A percentile compares a stretch with the other conserved stretches of the same genome.
Evolutionary conservation across 2,888 invertebrate genomes (phyloP).

Genomic region (Eledona agricola): DNA sequence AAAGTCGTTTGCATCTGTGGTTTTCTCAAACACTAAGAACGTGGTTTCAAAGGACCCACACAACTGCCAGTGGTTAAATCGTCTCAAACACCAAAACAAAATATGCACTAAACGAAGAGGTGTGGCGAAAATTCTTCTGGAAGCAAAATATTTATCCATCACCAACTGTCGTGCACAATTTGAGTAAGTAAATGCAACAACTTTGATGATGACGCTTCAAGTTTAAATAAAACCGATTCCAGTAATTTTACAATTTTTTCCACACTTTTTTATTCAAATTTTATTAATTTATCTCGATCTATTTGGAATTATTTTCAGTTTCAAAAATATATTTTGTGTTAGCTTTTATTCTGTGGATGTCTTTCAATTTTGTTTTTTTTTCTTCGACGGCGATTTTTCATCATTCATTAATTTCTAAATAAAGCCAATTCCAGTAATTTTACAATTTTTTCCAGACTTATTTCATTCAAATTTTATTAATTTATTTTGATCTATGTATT

Average conservation of each 20-base stretch:
- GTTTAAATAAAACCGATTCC: constrained; percentile 1
- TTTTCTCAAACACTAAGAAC: constrained; percentile 43
- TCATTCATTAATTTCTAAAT: no score
- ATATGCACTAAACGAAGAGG: constrained; percentile 71
- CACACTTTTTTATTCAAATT: neutral
- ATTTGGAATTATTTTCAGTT: no score
- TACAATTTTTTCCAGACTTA: neutral
- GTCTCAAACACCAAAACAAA: constrained; percentile 70
- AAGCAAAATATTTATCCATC: constrained; percentile 69
- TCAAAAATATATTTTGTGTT: no score
- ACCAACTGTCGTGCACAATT: constrained; percentile 72
- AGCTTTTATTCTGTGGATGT: no score
- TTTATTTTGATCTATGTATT: neutral
- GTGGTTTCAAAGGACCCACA: constrained; percentile 39
- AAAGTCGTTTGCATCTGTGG: constrained; percentile 44
- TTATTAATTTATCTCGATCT: neutral
- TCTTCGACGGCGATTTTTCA: no score
- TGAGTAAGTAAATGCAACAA: constrained; percentile 59
- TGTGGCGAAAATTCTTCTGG: constrained; percentile 60
- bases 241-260: neutral
- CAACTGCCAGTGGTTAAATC: constrained; percentile 68
- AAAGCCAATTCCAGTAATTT: neutral
- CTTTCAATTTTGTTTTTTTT: no score
- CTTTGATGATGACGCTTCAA: neutral
- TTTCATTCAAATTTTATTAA: neutral